These are phyloP conservation scores for Congeria kusceri DNA, from an alignment of 2,888 invertebrate genomes.

Conservation along the genomic window DNA sequence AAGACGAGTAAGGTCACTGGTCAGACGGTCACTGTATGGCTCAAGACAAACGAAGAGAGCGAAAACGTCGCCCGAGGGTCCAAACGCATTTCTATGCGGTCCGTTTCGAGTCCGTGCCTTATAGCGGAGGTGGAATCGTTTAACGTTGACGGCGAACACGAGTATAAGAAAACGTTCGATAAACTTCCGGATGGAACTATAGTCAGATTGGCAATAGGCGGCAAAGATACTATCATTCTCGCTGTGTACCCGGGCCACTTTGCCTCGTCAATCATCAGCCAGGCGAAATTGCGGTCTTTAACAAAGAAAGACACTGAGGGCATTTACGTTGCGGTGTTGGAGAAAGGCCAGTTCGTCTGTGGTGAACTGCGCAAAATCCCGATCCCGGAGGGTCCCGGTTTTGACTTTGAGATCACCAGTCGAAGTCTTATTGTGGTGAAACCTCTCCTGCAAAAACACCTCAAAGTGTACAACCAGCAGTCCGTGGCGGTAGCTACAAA, in stretches of 20 bases:
- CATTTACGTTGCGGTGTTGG: slow-evolving; percentile 58
- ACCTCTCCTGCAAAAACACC: slow-evolving; percentile 36
- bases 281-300: slow-evolving; percentile 48
- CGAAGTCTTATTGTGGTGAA: slow-evolving; percentile 50
- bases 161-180: slow-evolving; percentile 54
- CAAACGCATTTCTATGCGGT: slow-evolving; percentile 58
- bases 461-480: slow-evolving; percentile 40
- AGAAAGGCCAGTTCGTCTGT: slow-evolving; percentile 53
- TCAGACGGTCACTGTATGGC: slow-evolving; percentile 61
- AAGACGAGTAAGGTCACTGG: slow-evolving; percentile 51
- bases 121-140: slow-evolving; percentile 56
- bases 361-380: slow-evolving; percentile 59
- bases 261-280: slow-evolving; percentile 55
- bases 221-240: slow-evolving; percentile 48
- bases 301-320: slow-evolving; percentile 60
- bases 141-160: slow-evolving; percentile 49
- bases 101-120: slow-evolving; percentile 41
- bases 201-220: slow-evolving; percentile 53
- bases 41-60: slow-evolving; percentile 50
- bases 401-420: slow-evolving; percentile 60
- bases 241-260: slow-evolving; percentile 58
- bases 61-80: slow-evolving; percentile 52
- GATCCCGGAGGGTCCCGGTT: slow-evolving; percentile 59
- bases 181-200: slow-evolving; percentile 61
- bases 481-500: slow-evolving; percentile 46